Conservation (phyloP, 2,113 vertebrate genomes). For the Carettochelys insculpta region DNA sequence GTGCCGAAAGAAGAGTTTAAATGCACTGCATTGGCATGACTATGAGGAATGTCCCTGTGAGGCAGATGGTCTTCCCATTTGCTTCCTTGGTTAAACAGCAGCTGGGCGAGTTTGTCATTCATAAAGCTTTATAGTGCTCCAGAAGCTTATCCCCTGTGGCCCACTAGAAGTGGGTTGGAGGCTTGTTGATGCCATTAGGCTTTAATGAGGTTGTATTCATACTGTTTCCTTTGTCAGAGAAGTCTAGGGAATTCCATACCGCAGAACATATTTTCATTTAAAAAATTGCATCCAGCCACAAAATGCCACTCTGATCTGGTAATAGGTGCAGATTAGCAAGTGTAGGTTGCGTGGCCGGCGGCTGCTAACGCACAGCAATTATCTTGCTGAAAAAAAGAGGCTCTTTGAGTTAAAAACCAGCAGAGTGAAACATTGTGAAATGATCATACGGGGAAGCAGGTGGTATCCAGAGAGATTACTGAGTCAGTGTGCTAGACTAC, state of each 20-base stretch:
- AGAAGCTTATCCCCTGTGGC: constrained; percentile 7
- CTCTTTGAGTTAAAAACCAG: neutral
- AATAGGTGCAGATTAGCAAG: neutral
- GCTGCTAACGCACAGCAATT: rapidly evolving
- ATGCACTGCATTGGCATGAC: neutral
- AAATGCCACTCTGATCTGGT: neutral
- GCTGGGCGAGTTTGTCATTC: constrained; percentile 61
- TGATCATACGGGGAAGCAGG: rapidly evolving
- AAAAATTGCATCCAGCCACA: neutral
- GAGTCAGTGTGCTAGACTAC: neutral
- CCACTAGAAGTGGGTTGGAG: constrained; percentile 1
- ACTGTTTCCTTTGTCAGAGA: constrained; percentile 33
- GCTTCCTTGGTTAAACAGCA: constrained; percentile 64
- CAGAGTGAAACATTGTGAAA: neutral
- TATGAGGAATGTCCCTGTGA: constrained; percentile 53
- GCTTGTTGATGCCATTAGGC: neutral
- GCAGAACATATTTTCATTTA: neutral
- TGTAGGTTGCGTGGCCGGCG: too few relatives aligned
- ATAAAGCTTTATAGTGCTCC: constrained; percentile 52
- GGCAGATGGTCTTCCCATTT: constrained; percentile 70
- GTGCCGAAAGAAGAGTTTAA: constrained; percentile 35
- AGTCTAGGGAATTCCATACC: constrained; percentile 15
- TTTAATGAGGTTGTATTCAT: neutral
- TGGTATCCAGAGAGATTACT: neutral
- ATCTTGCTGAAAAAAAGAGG: neutral